phyloP scores from a whole-genome alignment of 2,888 invertebrate genomes.

The Tipula confusa region DNA sequence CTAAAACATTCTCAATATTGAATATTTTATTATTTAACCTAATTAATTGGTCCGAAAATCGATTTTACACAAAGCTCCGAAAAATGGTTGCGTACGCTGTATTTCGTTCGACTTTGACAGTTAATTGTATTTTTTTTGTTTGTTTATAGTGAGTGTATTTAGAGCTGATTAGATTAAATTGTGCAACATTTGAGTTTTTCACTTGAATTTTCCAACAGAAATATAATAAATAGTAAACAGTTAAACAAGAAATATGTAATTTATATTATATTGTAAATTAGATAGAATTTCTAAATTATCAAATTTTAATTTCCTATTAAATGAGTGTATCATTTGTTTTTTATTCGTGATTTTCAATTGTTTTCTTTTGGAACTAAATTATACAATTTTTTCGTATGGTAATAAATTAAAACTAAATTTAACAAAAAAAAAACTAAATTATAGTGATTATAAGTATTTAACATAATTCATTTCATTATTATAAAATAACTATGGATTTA shows the following conservation, averaged over 20 bases:
- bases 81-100: neutral
- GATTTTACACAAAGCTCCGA: neutral
- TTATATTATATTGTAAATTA: neutral
- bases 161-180: neutral
- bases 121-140: neutral
- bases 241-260: neutral
- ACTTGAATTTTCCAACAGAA: neutral
- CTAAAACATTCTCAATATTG: too few species aligned
- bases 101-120: neutral
- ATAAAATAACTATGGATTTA: slow-evolving; percentile 28
- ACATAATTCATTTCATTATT: neutral
- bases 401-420: neutral
- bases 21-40: too few species aligned
- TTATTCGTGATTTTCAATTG: neutral
- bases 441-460: neutral
- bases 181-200: neutral
- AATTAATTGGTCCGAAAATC: neutral
- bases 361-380: neutral
- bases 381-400: neutral
- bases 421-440: neutral
- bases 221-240: neutral
- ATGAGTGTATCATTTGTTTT: neutral
- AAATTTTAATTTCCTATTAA: neutral
- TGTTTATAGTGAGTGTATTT: neutral
- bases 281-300: neutral